Evolutionary conservation across 2,888 invertebrate species (phyloP).

Genomic region (Rotaria sp.): DNA sequence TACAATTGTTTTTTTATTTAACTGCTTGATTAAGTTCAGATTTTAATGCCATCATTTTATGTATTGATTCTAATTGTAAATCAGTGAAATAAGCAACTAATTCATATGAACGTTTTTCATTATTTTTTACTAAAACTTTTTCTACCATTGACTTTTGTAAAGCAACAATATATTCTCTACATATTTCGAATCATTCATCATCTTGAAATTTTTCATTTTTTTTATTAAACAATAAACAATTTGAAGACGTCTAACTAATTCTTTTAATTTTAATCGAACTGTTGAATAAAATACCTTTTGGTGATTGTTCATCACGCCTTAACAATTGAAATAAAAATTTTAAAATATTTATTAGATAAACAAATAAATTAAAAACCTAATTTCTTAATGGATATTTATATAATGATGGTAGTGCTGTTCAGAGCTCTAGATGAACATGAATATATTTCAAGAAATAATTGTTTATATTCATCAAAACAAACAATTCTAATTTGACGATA

Average conservation of each 20-base stretch:
- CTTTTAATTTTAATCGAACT: conserved; percentile 68
- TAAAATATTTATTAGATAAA: too few relatives aligned
- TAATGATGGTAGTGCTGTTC: conserved; percentile 70
- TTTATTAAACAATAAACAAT: conserved; percentile 87
- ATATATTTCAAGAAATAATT: conserved; percentile 71
- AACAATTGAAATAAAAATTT: background rate
- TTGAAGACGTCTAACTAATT: conserved; percentile 76
- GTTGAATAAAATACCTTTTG: conserved; percentile 67
- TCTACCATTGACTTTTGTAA: conserved; percentile 83
- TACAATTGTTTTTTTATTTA: too few relatives aligned
- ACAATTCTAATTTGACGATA: conserved; percentile 69
- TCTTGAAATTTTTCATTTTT: conserved; percentile 85
- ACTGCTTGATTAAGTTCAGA: conserved; percentile 95
- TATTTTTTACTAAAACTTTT: conserved; percentile 76
- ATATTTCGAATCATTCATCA: conserved; percentile 79
- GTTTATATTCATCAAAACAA: conserved; percentile 73
- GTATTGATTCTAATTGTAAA: conserved; percentile 88
- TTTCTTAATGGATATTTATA: conserved; percentile 75
- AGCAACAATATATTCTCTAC: conserved; percentile 82
- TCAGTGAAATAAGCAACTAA: conserved; percentile 98
- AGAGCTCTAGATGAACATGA: conserved; percentile 73
- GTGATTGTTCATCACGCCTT: conserved; percentile 43
- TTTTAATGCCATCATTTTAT: conserved; percentile 81
- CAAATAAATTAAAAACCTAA: conserved; percentile 58
- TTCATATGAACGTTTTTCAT: conserved; percentile 67